These are phyloP conservation scores for Venustaconcha ellipsiformis DNA, from an alignment of 1,140 invertebrate species.

Conservation along the genomic window DNA sequence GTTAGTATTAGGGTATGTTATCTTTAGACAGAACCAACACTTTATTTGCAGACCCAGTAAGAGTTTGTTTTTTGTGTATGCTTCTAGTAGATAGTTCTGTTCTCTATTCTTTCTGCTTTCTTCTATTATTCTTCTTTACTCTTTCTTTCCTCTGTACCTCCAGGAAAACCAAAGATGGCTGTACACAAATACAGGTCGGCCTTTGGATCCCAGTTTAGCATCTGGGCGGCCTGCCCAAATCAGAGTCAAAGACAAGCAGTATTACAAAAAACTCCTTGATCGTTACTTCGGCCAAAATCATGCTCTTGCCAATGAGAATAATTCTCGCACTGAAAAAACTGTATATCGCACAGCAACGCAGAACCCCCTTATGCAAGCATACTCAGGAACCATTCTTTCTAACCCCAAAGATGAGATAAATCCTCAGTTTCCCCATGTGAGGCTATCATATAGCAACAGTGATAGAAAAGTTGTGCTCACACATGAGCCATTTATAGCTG, in stretches of 20 bases:
- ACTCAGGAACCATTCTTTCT: slow-evolving; percentile 32
- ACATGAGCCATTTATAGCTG: slow-evolving; percentile 33
- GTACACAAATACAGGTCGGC: slow-evolving; percentile 36
- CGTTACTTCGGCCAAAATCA: slow-evolving; percentile 63
- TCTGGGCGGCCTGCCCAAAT: slow-evolving; percentile 46
- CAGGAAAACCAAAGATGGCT: slow-evolving; percentile 55
- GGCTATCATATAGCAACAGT: slow-evolving; percentile 49
- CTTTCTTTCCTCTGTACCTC: slow-evolving; percentile 7
- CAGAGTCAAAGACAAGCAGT: slow-evolving; percentile 58
- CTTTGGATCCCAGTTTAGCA: slow-evolving; percentile 41
- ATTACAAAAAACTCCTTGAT: slow-evolving; percentile 64
- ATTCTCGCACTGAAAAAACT: slow-evolving; percentile 34
- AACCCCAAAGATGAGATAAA: slow-evolving; percentile 33
- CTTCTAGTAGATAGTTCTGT: no score
- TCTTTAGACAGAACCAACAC: no score
- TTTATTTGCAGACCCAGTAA: no score
- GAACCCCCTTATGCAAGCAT: slow-evolving; percentile 30
- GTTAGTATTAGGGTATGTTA: no score
- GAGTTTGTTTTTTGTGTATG: no score
- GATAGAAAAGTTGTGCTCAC: slow-evolving; percentile 41
- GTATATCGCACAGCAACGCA: slow-evolving; percentile 18
- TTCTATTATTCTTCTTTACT: no score
- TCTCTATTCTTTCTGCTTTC: no score
- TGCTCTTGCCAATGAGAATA: slow-evolving; percentile 53
- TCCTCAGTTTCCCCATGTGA: slow-evolving; percentile 52